Evolutionary conservation across 1,140 invertebrate genomes (phyloP).

Genomic region (Scaptomyza montana): DNA sequence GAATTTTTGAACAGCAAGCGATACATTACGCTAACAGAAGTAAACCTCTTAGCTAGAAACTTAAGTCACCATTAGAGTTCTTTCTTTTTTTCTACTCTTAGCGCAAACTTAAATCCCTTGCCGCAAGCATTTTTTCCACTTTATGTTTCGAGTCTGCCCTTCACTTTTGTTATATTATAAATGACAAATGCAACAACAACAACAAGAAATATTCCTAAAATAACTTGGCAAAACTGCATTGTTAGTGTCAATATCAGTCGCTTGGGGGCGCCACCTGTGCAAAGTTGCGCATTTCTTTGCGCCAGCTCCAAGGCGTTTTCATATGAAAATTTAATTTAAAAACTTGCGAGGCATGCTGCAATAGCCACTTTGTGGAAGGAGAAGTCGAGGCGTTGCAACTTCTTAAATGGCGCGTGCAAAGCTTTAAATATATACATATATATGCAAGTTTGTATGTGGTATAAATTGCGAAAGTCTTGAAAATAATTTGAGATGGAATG

Average conservation of each 20-base stretch:
- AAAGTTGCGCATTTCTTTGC: slow-evolving; percentile 13
- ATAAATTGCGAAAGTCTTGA: slow-evolving; percentile 17
- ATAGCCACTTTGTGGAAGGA: slow-evolving; percentile 4
- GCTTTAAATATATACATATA: slow-evolving; percentile 49
- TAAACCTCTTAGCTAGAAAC: neutral
- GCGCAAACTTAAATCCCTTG: neutral
- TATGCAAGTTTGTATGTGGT: too few species aligned
- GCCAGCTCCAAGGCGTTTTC: slow-evolving; percentile 26
- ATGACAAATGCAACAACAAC: slow-evolving; percentile 46
- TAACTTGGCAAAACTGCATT: slow-evolving; percentile 64
- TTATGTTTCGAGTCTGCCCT: slow-evolving; percentile 5
- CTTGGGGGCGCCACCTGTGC: slow-evolving; percentile 59
- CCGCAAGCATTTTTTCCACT: slow-evolving; percentile 4
- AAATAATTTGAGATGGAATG: slow-evolving; percentile 32
- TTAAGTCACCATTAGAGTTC: neutral
- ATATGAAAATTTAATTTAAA: slow-evolving; percentile 77
- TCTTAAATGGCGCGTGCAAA: slow-evolving; percentile 68
- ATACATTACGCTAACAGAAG: slow-evolving; percentile 5
- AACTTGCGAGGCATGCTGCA: slow-evolving; percentile 47
- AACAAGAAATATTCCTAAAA: slow-evolving; percentile 44
- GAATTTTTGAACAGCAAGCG: neutral
- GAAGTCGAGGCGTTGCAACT: slow-evolving; percentile 17
- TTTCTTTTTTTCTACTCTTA: neutral
- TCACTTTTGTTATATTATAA: slow-evolving; percentile 54
- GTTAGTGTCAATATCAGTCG: slow-evolving; percentile 67